phyloP scores from a whole-genome alignment of 2,888 invertebrate genomes.

The Yponomeuta sedellus region DNA sequence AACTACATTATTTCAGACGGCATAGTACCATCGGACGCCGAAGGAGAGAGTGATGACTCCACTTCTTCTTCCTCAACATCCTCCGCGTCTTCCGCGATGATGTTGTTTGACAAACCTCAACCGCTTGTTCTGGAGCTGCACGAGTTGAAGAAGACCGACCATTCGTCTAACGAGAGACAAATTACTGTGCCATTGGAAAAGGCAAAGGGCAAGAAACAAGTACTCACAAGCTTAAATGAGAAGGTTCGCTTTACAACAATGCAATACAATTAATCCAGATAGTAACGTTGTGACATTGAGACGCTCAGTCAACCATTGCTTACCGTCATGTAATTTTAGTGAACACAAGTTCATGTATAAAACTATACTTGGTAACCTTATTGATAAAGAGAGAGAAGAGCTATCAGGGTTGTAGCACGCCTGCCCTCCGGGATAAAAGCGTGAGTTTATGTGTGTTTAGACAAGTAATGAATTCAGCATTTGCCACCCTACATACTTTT shows the following conservation, averaged over 20 bases:
- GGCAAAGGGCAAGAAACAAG: not conserved
- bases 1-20: not conserved
- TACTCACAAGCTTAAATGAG: not conserved
- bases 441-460: too few relatives aligned
- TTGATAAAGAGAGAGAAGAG: too few relatives aligned
- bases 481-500: too few relatives aligned
- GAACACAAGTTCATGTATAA: too few relatives aligned
- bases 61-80: not conserved
- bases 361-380: too few relatives aligned
- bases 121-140: conserved; percentile 45
- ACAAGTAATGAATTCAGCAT: too few relatives aligned
- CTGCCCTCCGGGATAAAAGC: too few relatives aligned
- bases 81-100: not conserved
- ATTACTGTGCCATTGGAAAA: not conserved
- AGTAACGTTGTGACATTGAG: too few relatives aligned
- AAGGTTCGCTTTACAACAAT: not conserved
- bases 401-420: too few relatives aligned
- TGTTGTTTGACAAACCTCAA: conserved; percentile 28
- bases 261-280: too few relatives aligned
- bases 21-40: not conserved
- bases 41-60: not conserved
- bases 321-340: too few relatives aligned
- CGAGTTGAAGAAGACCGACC: conserved; percentile 30
- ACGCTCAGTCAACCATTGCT: too few relatives aligned
- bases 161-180: not conserved